A percentile compares a stretch with the other conserved stretches of the same genome.
phyloP scores from a whole-genome alignment of 2,113 vertebrate genomes.

The Cervus canadensis region DNA sequence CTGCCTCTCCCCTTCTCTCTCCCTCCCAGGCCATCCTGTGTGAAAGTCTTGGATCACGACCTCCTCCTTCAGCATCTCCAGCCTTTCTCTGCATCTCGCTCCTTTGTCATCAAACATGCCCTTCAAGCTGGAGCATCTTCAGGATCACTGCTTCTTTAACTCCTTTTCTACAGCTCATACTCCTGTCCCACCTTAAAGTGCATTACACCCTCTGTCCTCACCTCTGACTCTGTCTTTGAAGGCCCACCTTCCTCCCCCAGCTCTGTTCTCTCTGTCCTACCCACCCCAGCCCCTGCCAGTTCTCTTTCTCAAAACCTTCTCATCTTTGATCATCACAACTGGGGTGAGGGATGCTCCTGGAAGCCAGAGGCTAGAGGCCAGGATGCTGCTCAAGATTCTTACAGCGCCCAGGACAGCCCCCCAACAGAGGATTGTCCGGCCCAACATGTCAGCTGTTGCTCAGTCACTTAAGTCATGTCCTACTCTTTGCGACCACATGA shows the following conservation, averaged over 20 bases:
- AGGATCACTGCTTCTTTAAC: neutral
- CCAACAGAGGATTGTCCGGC: fast-evolving
- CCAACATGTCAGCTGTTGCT: neutral
- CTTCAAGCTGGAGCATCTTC: neutral
- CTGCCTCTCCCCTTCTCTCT: too few species aligned
- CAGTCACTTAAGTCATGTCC: neutral
- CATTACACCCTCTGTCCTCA: neutral
- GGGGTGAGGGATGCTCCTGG: neutral
- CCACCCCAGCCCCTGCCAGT: fast-evolving
- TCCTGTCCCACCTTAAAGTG: neutral
- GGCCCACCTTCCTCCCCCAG: fast-evolving
- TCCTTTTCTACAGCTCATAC: neutral
- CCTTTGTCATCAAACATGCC: neutral
- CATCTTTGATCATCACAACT: neutral
- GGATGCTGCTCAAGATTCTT: neutral
- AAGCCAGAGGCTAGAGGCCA: neutral
- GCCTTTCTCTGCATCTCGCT: neutral
- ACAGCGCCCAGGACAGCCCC: fast-evolving
- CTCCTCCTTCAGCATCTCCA: neutral
- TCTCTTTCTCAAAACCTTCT: neutral
- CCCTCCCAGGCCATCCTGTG: neutral
- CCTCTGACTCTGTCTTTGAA: neutral
- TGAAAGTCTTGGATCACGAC: neutral
- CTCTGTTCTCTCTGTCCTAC: neutral
- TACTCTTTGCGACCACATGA: neutral